Base-by-base conservation (phyloP, 1,140 invertebrate species). In the Sinonovacula constricta region DNA sequence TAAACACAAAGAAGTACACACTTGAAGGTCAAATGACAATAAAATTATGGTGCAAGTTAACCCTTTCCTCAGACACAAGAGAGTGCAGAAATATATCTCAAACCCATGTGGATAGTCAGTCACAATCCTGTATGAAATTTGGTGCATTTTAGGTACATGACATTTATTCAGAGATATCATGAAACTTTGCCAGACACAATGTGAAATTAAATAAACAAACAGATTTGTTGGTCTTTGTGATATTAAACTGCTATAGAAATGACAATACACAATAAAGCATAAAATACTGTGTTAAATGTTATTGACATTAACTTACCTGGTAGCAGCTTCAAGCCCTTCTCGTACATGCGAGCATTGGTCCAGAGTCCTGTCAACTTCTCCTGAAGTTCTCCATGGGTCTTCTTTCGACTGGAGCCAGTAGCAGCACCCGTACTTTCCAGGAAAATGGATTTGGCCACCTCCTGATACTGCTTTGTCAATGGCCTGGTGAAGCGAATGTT, bases 301-400 rank as follows among this genome's bases (percentile, higher is more conserved):
- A 57, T 22, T 26, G 12, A 22, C 12, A 26, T 57, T 22, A 5
- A 33, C 2, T 83, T 79, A 92, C 90, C 90, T 83, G 69, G 93
- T 84, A 94, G 92, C 56, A 92, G 89, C 88, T 96, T 97, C 0
- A 97, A 91, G 4, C 95, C 96, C 90, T 97, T 97, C 70, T 97
- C 95, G 92, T 96, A 98, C 24, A 97, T 91, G 80, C 94, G 93
- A 34, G 97, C 94, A 87, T 97, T 96, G 59, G 93, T 87, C 85
- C 92, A 92, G 14, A 97, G 88, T 24, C 93, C 92, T 87, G 95
- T 95, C 0, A 98, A 90, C 87, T 95, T 95, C 74, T 98, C 95
- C 91, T 97, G 95, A 31, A 96, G 88, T 54, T 95, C 94, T 26
- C 93, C 93, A 85, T 96, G 95, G 0, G 94, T 95, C 89, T 96